Percentiles rank a stretch among this genome's conserved stretches.
Conservation (phyloP, 35 echinoderm and acorn worm genomes). For the Anneissia japonica region DNA sequence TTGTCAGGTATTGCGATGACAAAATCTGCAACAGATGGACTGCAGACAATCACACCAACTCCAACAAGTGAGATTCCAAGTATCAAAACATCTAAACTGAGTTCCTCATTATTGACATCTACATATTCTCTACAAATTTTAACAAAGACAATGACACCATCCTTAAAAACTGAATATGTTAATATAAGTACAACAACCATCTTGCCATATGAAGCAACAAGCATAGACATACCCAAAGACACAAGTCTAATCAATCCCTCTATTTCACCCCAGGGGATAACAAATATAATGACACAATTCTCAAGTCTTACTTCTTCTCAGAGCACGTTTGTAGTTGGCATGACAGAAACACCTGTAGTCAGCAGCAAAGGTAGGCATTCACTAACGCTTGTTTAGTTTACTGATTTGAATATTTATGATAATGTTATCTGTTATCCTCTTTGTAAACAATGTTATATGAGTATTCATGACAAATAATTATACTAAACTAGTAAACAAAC, state of each 20-base stretch:
- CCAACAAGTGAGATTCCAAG: background rate
- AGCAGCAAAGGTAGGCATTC: background rate
- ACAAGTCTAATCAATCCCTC: background rate
- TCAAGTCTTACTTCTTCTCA: background rate
- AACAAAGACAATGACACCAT: background rate
- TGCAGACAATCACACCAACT: background rate
- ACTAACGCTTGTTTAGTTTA: background rate
- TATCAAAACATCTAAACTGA: background rate
- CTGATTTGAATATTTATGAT: background rate
- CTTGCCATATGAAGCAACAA: no score
- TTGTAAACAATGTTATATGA: no score
- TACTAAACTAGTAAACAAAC: no score
- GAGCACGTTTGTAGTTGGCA: background rate
- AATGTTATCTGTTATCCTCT: no score
- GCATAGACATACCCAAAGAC: background rate
- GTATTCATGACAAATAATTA: no score
- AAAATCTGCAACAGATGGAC: background rate
- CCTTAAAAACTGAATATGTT: background rate
- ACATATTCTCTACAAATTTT: background rate
- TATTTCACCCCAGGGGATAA: background rate
- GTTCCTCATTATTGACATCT: no score
- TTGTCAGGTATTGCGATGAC: no score
- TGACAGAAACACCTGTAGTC: background rate
- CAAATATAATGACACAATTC: background rate
- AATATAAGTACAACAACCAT: background rate